A percentile compares a stretch with the other conserved stretches of the same genome.
Evolutionary conservation across 1,140 invertebrate genomes (phyloP).

Genomic region (Pemphigus obesinymphae): DNA sequence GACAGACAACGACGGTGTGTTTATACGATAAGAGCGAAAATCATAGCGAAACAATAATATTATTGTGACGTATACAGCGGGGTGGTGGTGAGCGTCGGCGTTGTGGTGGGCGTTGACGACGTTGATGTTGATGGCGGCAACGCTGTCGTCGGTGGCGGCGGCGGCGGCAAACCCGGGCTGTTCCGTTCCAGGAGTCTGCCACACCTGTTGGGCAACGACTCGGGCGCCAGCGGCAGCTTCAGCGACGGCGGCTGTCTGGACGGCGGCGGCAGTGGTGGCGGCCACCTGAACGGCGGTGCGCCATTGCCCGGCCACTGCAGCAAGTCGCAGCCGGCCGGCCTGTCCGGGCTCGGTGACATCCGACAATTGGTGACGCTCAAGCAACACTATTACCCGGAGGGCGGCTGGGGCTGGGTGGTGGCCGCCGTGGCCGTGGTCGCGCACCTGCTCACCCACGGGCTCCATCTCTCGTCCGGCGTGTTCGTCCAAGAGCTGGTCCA

Average conservation of each 20-base stretch:
- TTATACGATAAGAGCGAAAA: no score
- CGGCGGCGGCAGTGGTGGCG: conserved; percentile 46
- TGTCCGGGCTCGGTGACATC: conserved; percentile 51
- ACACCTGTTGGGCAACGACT: conserved; percentile 51
- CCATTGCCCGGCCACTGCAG: conserved; percentile 47
- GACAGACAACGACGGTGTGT: no score
- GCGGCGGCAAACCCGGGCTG: conserved; percentile 50
- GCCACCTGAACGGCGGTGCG: conserved; percentile 46
- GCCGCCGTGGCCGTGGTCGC: conserved; percentile 58
- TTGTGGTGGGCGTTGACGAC: conserved; percentile 38
- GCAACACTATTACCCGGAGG: conserved; percentile 70
- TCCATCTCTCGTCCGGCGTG: conserved; percentile 59
- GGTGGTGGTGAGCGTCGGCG: neutral
- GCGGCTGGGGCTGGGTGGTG: conserved; percentile 70
- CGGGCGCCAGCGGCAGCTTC: conserved; percentile 51
- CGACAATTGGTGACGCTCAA: conserved; percentile 59
- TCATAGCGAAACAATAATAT: no score
- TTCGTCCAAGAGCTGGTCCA: conserved; percentile 55
- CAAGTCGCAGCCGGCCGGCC: conserved; percentile 45
- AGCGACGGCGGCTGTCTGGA: conserved; percentile 48
- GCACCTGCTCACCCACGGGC: conserved; percentile 60
- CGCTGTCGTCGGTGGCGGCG: conserved; percentile 43
- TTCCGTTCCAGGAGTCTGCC: conserved; percentile 52
- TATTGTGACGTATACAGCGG: no score
- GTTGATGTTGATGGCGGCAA: conserved; percentile 51